Evolutionary conservation across 2,797 vertebrate genomes (phyloP).

Genomic region (Galaxias olidus): DNA sequence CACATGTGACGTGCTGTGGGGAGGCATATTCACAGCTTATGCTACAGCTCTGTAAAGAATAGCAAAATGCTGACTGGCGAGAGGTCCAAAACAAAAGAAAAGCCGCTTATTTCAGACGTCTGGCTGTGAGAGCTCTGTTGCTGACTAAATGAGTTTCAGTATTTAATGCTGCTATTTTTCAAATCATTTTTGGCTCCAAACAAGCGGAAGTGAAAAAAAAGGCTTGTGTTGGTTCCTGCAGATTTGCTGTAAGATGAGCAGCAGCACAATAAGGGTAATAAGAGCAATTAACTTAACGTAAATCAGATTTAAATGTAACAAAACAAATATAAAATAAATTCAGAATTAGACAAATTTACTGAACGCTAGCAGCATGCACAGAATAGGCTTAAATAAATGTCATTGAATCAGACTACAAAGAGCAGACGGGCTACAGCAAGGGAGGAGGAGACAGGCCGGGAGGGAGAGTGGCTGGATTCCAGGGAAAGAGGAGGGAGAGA

Average conservation of each 20-base stretch:
- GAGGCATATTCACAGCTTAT: conserved; percentile 54
- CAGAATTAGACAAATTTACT: conserved; percentile 18
- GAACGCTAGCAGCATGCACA: conserved; percentile 11
- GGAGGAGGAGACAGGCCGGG: conserved; percentile 13
- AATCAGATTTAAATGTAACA: conserved; percentile 14
- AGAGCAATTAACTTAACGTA: conserved; percentile 33
- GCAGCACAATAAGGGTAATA: neutral
- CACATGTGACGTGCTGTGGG: conserved; percentile 22
- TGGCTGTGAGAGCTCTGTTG: conserved; percentile 28
- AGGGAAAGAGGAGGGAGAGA: neutral
- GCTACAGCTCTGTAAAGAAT: conserved; percentile 42
- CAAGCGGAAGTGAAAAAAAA: conserved; percentile 13
- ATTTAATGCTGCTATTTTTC: conserved; percentile 35
- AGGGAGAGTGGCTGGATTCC: neutral
- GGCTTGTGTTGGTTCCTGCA: neutral
- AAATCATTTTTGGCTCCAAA: conserved; percentile 30
- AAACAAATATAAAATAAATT: conserved; percentile 21
- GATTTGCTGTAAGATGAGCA: conserved; percentile 16
- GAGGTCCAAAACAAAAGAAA: conserved; percentile 48
- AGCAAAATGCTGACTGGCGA: conserved; percentile 41
- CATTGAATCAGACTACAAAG: conserved; percentile 25
- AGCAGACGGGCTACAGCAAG: conserved; percentile 15
- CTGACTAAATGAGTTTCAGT: conserved; percentile 46
- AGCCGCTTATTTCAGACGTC: conserved; percentile 50
- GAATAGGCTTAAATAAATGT: conserved; percentile 17